Evolutionary conservation across 2,888 invertebrate species (phyloP), one percentile per base, ranked within the genome.

Genomic region (Busseola fusca): DNA sequence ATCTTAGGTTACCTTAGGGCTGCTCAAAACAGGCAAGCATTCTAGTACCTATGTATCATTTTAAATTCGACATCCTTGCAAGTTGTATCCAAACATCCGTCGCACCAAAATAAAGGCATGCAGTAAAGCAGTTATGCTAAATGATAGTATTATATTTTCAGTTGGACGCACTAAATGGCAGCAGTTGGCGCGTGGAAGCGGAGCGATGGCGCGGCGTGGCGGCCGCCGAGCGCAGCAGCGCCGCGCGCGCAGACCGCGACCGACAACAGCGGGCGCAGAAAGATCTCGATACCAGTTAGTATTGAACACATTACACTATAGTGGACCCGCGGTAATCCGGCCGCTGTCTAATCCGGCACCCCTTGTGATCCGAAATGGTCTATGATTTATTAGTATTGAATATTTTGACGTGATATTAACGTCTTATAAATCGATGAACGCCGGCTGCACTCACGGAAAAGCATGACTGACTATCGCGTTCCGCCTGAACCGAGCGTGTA

Each of bases 131-230:
- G 58, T 72, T 14, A 60, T 34, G 59, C 45, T 64, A 54, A n/a
- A 57, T 59, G 18, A 4, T 16, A 9, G 14, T 25, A 16, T 54
- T n/a, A 30, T 12, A 48, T 73, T 84, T 91, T 82, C 90, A 96
- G 96, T 86, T 96, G 92, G 96, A 96, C 79, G 96, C 95, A 58
- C 86, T 95, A 75, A 96, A 96, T 85, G 93, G 95, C 80, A 91
- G 92, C 50, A 90, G 93, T 62, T 95, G 95, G 95, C 91, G 92
- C 45, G 70, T 92, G 84, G 93, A 96, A 84, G 95, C 95, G 69
- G 95, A 95, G 86, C 89, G 95, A 57, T 96, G 96, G 96, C 95
- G 95, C 57, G 90, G 93, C 69, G 91, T 96, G 80, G 96, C 96
- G 1, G 94, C 94, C 0, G 93, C 93, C 3, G 95, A 96, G 78